These are phyloP conservation scores for Sebastes variabilis DNA, from an alignment of 2,797 vertebrate species.

Conservation along the genomic window DNA sequence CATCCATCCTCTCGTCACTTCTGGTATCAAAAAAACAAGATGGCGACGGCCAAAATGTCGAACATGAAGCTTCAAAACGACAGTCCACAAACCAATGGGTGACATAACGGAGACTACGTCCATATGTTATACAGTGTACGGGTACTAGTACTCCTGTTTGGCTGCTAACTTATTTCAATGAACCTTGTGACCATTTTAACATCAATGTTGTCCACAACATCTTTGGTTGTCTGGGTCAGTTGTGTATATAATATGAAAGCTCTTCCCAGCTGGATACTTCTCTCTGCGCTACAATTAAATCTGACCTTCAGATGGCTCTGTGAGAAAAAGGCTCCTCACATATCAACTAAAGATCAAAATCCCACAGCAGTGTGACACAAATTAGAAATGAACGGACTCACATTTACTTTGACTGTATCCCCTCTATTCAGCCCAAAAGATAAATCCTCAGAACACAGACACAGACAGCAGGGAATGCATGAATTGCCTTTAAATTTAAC, in stretches of 20 bases:
- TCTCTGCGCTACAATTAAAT: conserved; percentile 9
- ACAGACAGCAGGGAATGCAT: not conserved
- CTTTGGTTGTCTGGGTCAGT: not conserved
- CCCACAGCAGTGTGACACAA: not conserved
- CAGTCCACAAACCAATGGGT: no score
- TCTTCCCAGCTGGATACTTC: not conserved
- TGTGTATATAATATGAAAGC: not conserved
- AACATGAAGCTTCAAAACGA: no score
- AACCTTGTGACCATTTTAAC: not conserved
- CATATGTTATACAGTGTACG: not conserved
- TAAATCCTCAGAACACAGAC: not conserved
- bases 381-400: not conserved
- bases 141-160: not conserved
- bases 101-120: no score
- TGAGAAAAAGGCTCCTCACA: conserved; percentile 4
- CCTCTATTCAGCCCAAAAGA: not conserved
- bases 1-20: no score
- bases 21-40: no score
- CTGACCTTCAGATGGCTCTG: conserved; percentile 22
- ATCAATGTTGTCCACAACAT: not conserved
- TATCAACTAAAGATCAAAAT: not conserved
- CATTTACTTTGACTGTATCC: not conserved
- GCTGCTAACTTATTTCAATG: not conserved
- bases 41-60: no score
- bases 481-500: not conserved